A percentile compares a stretch with the other conserved stretches of the same genome.
Evolutionary conservation across 2,888 invertebrate species (phyloP).

Genomic region (Lycaena phlaeas): DNA sequence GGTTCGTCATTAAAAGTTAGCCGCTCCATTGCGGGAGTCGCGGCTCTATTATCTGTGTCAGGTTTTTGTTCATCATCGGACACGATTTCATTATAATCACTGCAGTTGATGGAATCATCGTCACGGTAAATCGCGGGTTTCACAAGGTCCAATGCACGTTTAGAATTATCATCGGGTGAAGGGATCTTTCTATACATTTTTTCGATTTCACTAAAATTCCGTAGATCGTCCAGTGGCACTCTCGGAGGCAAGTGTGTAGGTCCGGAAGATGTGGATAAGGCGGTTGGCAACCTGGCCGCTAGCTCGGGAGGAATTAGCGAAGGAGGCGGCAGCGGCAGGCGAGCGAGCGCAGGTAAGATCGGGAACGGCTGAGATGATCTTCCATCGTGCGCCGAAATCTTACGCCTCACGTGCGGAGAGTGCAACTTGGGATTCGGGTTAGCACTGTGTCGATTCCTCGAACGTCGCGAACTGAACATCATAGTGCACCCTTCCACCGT

Average conservation of each 20-base stretch:
- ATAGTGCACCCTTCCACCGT: conserved; percentile 98
- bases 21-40: conserved; percentile 40
- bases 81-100: conserved; percentile 50
- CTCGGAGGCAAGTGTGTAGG: conserved; percentile 68
- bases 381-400: conserved; percentile 95
- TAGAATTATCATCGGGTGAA: conserved; percentile 41
- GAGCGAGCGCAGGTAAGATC: conserved; percentile 78
- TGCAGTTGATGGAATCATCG: conserved; percentile 49
- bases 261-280: conserved; percentile 36
- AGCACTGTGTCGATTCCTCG: conserved; percentile 95
- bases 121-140: conserved; percentile 37
- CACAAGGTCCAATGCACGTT: conserved; percentile 47
- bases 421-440: conserved; percentile 98
- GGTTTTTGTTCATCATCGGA: conserved; percentile 50
- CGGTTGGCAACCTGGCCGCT: conserved; percentile 50
- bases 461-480: conserved; percentile 97
- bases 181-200: conserved; percentile 66
- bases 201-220: conserved; percentile 69
- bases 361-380: conserved; percentile 87
- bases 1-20: conserved; percentile 73
- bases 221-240: conserved; percentile 60
- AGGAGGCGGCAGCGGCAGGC: conserved; percentile 80
- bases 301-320: conserved; percentile 77
- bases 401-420: conserved; percentile 93
- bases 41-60: conserved; percentile 31